These are phyloP conservation scores for Tenthredo amoena DNA, from an alignment of 2,888 invertebrate species.

Conservation along the genomic window DNA sequence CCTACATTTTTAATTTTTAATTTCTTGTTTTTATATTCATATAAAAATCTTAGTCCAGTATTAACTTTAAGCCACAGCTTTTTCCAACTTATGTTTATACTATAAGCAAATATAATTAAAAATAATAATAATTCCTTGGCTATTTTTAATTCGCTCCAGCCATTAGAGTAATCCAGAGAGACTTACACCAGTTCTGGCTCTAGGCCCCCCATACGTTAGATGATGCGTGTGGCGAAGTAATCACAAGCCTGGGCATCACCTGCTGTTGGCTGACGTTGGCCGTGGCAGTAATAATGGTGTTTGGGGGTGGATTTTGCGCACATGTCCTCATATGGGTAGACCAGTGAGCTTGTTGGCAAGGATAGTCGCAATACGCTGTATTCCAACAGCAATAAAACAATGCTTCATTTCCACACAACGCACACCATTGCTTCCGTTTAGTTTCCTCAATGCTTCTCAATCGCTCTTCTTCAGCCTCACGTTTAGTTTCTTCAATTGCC, in stretches of 20 bases:
- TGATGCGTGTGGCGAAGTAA: constrained; percentile 60
- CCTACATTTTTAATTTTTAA: not conserved
- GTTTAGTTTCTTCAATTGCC: constrained; percentile 83
- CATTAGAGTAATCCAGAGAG: constrained; percentile 52
- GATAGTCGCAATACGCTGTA: constrained; percentile 94
- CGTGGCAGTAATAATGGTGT: constrained; percentile 57
- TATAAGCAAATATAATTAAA: not conserved
- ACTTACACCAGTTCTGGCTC: constrained; percentile 60
- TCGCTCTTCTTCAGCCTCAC: constrained; percentile 85
- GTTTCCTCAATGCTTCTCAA: constrained; percentile 87
- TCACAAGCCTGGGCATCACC: constrained; percentile 68
- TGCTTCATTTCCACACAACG: constrained; percentile 92
- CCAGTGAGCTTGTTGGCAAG: constrained; percentile 95
- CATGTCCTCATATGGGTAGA: constrained; percentile 85
- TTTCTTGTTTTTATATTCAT: not conserved
- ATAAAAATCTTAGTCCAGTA: constrained; percentile 14
- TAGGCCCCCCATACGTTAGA: constrained; percentile 62
- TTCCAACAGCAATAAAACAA: constrained; percentile 98
- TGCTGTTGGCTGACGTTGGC: constrained; percentile 62
- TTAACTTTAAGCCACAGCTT: not conserved
- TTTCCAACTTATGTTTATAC: not conserved
- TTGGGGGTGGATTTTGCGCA: constrained; percentile 75
- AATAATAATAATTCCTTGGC: constrained; percentile 36
- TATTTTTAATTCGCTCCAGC: constrained; percentile 12
- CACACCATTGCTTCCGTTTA: constrained; percentile 96